A percentile compares a stretch with the other conserved stretches of the same genome.
phyloP scores from a whole-genome alignment of 2,888 invertebrate species.

The Osmoderma eremita region DNA sequence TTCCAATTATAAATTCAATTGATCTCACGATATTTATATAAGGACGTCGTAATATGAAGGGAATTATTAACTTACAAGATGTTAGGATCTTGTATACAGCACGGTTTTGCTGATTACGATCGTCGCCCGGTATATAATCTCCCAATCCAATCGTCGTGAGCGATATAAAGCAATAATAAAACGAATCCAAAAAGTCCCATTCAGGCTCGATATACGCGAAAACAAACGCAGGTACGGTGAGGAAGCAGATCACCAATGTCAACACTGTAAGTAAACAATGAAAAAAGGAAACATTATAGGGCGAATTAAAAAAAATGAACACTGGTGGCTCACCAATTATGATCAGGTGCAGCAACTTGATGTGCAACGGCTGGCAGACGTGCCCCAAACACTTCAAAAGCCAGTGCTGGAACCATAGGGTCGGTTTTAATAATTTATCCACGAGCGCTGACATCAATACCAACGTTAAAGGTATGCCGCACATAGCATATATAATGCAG shows the following conservation, averaged over 20 bases:
- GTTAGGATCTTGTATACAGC: constrained; percentile 85
- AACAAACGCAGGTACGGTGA: constrained; percentile 79
- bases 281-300: not conserved
- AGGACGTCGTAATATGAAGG: no score
- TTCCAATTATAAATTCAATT: no score
- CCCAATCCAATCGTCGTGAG: constrained; percentile 90
- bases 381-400: constrained; percentile 78
- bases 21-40: no score
- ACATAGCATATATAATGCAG: constrained; percentile 85
- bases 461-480: constrained; percentile 88
- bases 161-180: constrained; percentile 93
- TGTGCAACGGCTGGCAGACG: constrained; percentile 78
- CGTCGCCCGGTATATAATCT: constrained; percentile 89
- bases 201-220: constrained; percentile 81
- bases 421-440: constrained; percentile 80
- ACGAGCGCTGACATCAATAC: constrained; percentile 84
- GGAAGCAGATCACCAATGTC: constrained; percentile 70
- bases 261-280: constrained; percentile 37
- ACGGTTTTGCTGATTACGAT: constrained; percentile 77
- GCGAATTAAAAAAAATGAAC: not conserved
- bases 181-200: constrained; percentile 87
- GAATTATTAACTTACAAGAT: constrained; percentile 74
- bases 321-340: constrained; percentile 75
- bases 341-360: constrained; percentile 78
- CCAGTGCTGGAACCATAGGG: constrained; percentile 75